Evolutionary conservation across 2,888 invertebrate species (phyloP), one percentile per base, ranked within the genome.

Genomic region (Mechanitis messenoides): DNA sequence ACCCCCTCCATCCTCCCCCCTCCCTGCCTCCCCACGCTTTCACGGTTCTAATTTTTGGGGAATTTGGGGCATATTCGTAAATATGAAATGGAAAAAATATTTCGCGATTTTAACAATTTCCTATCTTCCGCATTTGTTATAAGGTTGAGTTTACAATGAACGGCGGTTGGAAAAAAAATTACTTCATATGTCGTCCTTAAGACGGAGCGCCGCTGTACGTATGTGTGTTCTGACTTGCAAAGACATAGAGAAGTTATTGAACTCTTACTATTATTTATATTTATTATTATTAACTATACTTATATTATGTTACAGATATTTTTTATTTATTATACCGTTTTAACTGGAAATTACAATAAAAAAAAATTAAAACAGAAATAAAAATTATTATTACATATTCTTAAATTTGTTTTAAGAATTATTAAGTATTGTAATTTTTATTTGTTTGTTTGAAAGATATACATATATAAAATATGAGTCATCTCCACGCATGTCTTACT

Each of bases 51-150:
- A 90, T 91, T 91, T 91, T 91, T 90, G 83, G 89, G 87, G 90
- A 91, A 90, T 90, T 90, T 90, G 89, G 90, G 90, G 87, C 90
- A 91, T 90, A 90, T 91, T 91, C 90, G 90, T 90, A 91, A 90
- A 91, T 91, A 90, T 90, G 90, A 90, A 90, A 90, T 90, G 90
- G 90, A 90, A 90, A 90, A 90, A 90, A 90, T 90, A 90, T 89
- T 87, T 85, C 83, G 82, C 83, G 80, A 70, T 63, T 64, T 72
- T 66, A 58, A n/a, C 65, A 62, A 83, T 66, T 83, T 73, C 79
- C 65, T 63, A 75, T 80, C 72, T 67, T 87, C 77, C 70, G 1
- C 5, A 1, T 2, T 2, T 20, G 60, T 0, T 38, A 62, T 79
- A 85, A 72, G 78, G 84, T 79, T 65, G 64, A 58, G 59, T 76